These are phyloP conservation scores for Physella acuta DNA, from an alignment of 1,140 invertebrate genomes.

Conservation along the genomic window DNA sequence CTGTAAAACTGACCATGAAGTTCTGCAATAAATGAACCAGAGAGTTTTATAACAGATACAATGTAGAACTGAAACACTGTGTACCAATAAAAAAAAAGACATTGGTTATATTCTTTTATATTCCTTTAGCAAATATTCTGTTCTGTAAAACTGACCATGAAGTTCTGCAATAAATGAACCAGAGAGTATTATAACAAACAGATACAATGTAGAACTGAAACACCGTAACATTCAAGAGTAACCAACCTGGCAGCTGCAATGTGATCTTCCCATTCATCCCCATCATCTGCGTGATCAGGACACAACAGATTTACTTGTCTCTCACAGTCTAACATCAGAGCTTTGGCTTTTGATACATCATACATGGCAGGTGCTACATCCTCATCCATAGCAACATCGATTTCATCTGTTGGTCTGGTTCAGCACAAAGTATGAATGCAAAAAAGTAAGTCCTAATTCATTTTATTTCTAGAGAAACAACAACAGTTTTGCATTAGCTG, in stretches of 20 bases:
- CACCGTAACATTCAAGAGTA: conserved; percentile 9
- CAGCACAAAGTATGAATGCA: neutral
- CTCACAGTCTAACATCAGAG: conserved; percentile 75
- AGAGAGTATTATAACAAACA: neutral
- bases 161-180: conserved; percentile 59
- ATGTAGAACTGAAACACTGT: neutral
- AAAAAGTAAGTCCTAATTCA: no score
- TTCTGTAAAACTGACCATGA: conserved; percentile 71
- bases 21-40: conserved; percentile 58
- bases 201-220: neutral
- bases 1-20: conserved; percentile 70
- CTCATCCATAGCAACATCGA: conserved; percentile 62
- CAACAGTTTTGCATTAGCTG: neutral
- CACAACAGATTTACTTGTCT: conserved; percentile 68
- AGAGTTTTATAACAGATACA: neutral
- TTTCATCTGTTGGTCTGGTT: conserved; percentile 4
- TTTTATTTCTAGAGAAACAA: no score
- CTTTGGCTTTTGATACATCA: conserved; percentile 68
- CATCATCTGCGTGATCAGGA: conserved; percentile 52
- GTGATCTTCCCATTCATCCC: conserved; percentile 73
- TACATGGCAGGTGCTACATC: conserved; percentile 59
- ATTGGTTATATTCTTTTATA: no score
- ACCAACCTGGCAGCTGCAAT: conserved; percentile 51
- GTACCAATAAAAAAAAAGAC: no score
- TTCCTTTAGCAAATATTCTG: conserved; percentile 69